Percentiles rank a stretch among this genome's conserved stretches.
phyloP scores from a whole-genome alignment of 2,888 invertebrate genomes.

The Melanchra persicariae region DNA sequence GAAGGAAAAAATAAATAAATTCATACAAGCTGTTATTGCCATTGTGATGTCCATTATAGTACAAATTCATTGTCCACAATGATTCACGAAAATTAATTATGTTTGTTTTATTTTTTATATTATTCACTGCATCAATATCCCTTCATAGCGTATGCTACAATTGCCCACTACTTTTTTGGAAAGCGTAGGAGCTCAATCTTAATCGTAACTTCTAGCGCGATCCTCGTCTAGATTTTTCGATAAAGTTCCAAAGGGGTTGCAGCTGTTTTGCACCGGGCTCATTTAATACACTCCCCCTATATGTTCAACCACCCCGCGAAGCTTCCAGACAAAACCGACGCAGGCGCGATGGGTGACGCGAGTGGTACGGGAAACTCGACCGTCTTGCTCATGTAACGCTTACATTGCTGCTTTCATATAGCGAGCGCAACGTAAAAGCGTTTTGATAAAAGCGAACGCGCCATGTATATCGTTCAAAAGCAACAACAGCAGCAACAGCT shows the following conservation, averaged over 20 bases:
- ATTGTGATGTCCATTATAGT: slow-evolving; percentile 74
- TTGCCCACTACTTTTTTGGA: slow-evolving; percentile 14
- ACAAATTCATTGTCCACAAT: slow-evolving; percentile 66
- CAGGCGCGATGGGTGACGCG: slow-evolving; percentile 47
- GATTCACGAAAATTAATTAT: slow-evolving; percentile 70
- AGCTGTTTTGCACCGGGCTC: slow-evolving; percentile 10
- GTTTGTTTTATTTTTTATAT: slow-evolving; percentile 40
- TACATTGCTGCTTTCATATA: slow-evolving; percentile 58
- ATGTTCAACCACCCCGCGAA: slow-evolving; percentile 57
- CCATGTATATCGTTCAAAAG: slow-evolving; percentile 48
- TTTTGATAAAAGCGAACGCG: slow-evolving; percentile 49
- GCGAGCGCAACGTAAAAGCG: slow-evolving; percentile 24
- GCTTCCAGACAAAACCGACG: slow-evolving; percentile 61
- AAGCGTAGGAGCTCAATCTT: slow-evolving; percentile 41
- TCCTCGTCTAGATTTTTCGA: slow-evolving; percentile 37
- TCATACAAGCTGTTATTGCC: slow-evolving; percentile 72
- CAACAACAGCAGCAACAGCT: too few species aligned
- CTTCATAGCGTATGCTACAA: slow-evolving; percentile 5
- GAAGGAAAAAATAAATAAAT: slow-evolving; percentile 74
- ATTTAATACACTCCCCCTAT: slow-evolving; percentile 46
- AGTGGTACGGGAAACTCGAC: slow-evolving; percentile 22
- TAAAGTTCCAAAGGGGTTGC: slow-evolving; percentile 26
- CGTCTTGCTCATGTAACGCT: slow-evolving; percentile 24
- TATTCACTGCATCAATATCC: slow-evolving; percentile 10
- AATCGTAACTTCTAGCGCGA: slow-evolving; percentile 25